phyloP scores from a whole-genome alignment of 2,113 vertebrate species.

The Elgaria multicarinata region DNA sequence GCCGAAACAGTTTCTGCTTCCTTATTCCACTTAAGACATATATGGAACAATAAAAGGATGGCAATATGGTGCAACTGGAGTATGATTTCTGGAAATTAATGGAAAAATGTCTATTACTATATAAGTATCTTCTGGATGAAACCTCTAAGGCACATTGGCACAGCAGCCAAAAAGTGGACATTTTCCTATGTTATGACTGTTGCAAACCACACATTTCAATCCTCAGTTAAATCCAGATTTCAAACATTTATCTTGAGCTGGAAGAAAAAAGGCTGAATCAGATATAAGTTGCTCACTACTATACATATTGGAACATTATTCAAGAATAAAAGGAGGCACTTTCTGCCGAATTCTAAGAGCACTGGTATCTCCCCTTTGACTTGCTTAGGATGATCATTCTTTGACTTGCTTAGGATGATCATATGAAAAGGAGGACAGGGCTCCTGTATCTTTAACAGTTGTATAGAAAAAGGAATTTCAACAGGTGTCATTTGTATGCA shows the following conservation, averaged over 20 bases:
- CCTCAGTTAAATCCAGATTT: not conserved
- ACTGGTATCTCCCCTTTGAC: not conserved
- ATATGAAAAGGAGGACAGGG: too few relatives aligned
- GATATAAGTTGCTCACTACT: not conserved
- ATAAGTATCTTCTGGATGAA: not conserved
- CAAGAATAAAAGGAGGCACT: not conserved
- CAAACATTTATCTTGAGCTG: not conserved
- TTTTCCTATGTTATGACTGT: constrained; percentile 22
- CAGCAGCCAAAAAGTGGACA: not conserved
- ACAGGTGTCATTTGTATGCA: too few relatives aligned
- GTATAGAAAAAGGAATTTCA: too few relatives aligned
- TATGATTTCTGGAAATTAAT: not conserved
- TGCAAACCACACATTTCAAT: constrained; percentile 3
- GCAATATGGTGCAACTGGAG: not conserved
- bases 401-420: too few relatives aligned
- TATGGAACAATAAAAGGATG: constrained; percentile 26
- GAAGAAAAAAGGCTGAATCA: not conserved
- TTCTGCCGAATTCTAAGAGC: not conserved
- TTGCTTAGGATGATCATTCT: too few relatives aligned
- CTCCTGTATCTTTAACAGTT: too few relatives aligned
- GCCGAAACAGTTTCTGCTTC: constrained; percentile 30
- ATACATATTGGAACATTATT: not conserved
- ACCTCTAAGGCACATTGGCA: constrained; percentile 12
- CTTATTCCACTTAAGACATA: constrained; percentile 19
- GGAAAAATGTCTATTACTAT: not conserved